A percentile compares a stretch with the other conserved stretches of the same genome.
Evolutionary conservation across 2,888 invertebrate genomes (phyloP).

Genomic region (Caenorhabditis panamensis): DNA sequence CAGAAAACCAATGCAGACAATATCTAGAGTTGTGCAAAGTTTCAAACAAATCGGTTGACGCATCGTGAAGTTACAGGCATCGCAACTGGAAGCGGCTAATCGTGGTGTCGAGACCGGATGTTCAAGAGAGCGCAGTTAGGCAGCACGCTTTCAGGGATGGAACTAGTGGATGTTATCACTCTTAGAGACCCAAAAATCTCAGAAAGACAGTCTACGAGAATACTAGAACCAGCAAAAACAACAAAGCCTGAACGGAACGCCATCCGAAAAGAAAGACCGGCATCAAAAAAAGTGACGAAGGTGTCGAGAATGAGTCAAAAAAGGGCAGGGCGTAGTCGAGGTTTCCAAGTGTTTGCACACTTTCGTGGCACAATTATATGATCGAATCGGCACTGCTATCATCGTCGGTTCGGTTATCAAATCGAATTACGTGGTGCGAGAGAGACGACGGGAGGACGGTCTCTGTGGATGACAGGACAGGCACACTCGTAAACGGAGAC

Average conservation of each 20-base stretch:
- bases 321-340: conserved; percentile 48
- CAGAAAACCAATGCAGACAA: too few species aligned
- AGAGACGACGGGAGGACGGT: conserved; percentile 10
- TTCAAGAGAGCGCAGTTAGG: too few species aligned
- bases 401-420: conserved; percentile 49
- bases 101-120: too few species aligned
- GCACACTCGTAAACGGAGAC: conserved; percentile 40
- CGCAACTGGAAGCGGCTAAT: too few species aligned
- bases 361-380: conserved; percentile 59
- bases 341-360: conserved; percentile 17
- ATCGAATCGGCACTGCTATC: conserved; percentile 53
- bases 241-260: conserved; percentile 12
- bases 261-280: background rate
- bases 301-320: conserved; percentile 33
- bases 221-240: background rate
- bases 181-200: too few species aligned
- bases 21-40: too few species aligned
- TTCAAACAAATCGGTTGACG: too few species aligned
- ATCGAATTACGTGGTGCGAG: conserved; percentile 53
- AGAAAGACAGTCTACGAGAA: too few species aligned
- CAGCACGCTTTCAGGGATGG: too few species aligned
- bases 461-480: conserved; percentile 28
- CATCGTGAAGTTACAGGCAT: too few species aligned
- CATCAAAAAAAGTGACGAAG: conserved; percentile 28
- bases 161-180: too few species aligned